Evolutionary conservation across 2,888 invertebrate species (phyloP).

Genomic region (Phortica magna): DNA sequence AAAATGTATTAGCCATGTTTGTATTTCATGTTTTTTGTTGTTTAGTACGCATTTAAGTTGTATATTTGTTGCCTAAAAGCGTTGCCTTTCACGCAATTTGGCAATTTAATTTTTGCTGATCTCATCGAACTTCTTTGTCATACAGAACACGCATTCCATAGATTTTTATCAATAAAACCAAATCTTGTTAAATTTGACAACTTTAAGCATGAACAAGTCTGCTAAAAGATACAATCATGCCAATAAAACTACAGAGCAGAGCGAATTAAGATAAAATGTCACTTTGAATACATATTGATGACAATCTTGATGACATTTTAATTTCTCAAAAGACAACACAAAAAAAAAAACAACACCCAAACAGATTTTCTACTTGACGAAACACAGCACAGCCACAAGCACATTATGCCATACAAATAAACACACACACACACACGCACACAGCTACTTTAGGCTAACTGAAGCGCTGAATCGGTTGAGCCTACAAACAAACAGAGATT

Average conservation of each 20-base stretch:
- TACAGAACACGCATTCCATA: slow-evolving; percentile 36
- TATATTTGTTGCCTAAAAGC: not conserved
- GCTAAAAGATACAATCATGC: slow-evolving; percentile 30
- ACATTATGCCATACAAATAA: slow-evolving; percentile 4
- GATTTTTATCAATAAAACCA: slow-evolving; percentile 61
- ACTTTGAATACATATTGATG: slow-evolving; percentile 64
- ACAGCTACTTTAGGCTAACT: not conserved
- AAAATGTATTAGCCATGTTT: not conserved
- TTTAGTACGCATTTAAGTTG: not conserved
- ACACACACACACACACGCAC: not conserved
- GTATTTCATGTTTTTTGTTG: not conserved
- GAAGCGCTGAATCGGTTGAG: not conserved
- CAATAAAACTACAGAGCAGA: slow-evolving; percentile 14
- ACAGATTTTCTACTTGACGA: slow-evolving; percentile 66
- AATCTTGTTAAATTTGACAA: slow-evolving; percentile 75
- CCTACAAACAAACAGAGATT: slow-evolving; percentile 51
- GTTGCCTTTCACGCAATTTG: not conserved
- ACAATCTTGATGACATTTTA: slow-evolving; percentile 77
- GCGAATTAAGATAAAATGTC: slow-evolving; percentile 55
- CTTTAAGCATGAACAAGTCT: slow-evolving; percentile 65
- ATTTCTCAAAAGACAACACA: slow-evolving; percentile 60
- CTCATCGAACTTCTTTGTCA: slow-evolving; percentile 3
- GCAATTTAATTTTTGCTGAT: not conserved
- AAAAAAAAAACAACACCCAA: slow-evolving; percentile 35
- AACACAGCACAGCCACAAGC: slow-evolving; percentile 31